Evolutionary conservation across 2,888 invertebrate genomes (phyloP), one percentile per base, ranked within the genome.

Genomic region (Andricus quercusramuli): DNA sequence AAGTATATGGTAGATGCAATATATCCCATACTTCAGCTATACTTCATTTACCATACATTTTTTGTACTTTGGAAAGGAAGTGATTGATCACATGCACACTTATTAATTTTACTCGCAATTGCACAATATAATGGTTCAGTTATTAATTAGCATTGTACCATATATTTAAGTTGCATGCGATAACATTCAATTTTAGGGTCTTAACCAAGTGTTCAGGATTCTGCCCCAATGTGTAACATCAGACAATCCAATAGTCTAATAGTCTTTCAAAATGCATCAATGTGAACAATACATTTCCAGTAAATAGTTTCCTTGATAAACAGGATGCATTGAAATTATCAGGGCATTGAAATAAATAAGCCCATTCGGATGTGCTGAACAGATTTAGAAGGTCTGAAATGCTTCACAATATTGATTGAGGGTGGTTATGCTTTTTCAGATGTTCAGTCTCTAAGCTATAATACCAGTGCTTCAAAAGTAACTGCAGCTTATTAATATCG

Each of bases 291-390:
- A 37, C 20, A 20, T 65, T 8, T 32, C 6, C 6, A 32, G 20
- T 6, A 65, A 65, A 65, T 2, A 65, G 4, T 66, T 41, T 66
- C 41, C 66, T 66, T n/a, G 37, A 66, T 41, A 66, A 67, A 67
- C 41, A 44, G 41, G 67, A 67, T 22, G 44, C 44, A 41, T 44
- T 44, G 22, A 3, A 67, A 44, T 11, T 9, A 11, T 22, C n/a
- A 41, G n/a, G 37, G 2, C 3, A n/a, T n/a, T 41, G 22, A 67
- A 44, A 67, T 44, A 44, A 41, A 5, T 11, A 67, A 41, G 22
- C 22, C 44, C 22, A 41, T 41, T 2, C 4, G 8, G 1, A 44
- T n/a, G 37, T 67, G n/a, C 11, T n/a, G 25, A 25, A 68, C 0
- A 47, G 68, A 47, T 47, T 44, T 22, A 47, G 68, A 25, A 25